Conservation (phyloP, 2,113 vertebrate species). For the Heterocephalus glaber region DNA sequence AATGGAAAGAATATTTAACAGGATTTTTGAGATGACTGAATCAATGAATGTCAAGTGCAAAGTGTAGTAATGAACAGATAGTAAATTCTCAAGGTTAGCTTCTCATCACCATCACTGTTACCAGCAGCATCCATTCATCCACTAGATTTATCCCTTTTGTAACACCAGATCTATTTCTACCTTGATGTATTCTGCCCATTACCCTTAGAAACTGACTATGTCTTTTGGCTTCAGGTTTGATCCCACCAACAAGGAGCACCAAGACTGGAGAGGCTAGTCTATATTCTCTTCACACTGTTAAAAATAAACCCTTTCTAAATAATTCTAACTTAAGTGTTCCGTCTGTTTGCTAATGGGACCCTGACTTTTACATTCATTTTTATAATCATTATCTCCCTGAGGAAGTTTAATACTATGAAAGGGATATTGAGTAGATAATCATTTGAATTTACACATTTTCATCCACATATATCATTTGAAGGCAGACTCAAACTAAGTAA, state of each 20-base stretch:
- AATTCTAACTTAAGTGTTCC: background rate
- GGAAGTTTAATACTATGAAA: background rate
- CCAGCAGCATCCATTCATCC: background rate
- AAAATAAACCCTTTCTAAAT: background rate
- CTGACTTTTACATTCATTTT: constrained; percentile 25
- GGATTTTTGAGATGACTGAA: background rate
- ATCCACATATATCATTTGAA: constrained; percentile 45
- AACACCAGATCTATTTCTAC: background rate
- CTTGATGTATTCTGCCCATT: background rate
- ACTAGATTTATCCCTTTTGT: background rate
- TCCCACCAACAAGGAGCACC: background rate
- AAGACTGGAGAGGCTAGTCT: background rate
- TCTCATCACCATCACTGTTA: background rate
- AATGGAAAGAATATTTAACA: background rate
- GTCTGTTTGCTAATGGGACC: constrained; percentile 12
- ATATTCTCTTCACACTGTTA: background rate
- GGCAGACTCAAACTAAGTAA: constrained; percentile 21
- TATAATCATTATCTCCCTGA: background rate
- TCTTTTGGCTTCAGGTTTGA: background rate
- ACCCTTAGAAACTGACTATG: background rate
- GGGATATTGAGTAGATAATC: background rate
- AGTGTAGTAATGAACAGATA: background rate
- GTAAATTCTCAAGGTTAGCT: background rate
- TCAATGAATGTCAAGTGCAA: background rate
- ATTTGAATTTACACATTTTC: constrained; percentile 33